These are phyloP conservation scores for Trogon melanurus DNA, from an alignment of 2,113 vertebrate genomes.

Conservation along the genomic window DNA sequence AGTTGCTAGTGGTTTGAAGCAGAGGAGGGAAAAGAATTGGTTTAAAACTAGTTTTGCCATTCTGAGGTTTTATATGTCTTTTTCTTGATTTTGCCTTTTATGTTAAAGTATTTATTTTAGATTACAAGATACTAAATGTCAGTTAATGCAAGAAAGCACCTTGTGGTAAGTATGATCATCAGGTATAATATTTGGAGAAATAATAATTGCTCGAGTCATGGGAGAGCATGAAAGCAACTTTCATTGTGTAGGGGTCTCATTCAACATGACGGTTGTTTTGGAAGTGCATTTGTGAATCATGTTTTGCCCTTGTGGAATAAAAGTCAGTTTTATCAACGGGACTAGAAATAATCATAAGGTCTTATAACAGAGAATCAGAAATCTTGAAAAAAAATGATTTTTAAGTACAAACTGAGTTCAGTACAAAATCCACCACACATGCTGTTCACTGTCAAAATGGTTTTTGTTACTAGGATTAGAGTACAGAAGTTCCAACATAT, in stretches of 20 bases:
- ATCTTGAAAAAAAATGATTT: neutral
- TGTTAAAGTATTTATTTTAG: slow-evolving; percentile 56
- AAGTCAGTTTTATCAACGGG: neutral
- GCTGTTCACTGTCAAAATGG: neutral
- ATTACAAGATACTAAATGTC: slow-evolving; percentile 15
- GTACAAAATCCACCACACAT: neutral
- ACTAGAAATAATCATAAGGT: neutral
- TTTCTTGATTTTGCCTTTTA: slow-evolving; percentile 33
- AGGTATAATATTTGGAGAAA: slow-evolving; percentile 27
- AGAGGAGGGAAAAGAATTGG: neutral
- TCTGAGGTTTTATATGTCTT: neutral
- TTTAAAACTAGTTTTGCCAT: neutral
- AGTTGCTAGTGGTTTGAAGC: slow-evolving; percentile 14
- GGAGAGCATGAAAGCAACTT: slow-evolving; percentile 9
- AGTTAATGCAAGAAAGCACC: slow-evolving; percentile 18
- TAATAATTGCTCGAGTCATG: neutral
- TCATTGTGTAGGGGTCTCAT: neutral
- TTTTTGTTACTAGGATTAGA: neutral
- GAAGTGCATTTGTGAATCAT: neutral
- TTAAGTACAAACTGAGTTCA: neutral
- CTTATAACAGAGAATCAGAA: neutral
- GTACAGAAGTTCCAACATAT: neutral
- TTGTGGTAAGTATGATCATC: neutral
- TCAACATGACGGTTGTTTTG: slow-evolving; percentile 18
- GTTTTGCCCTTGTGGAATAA: neutral